Evolutionary conservation across 2,113 vertebrate genomes (phyloP), one percentile per base, ranked within the genome.

Genomic region (Pelusios castaneus): DNA sequence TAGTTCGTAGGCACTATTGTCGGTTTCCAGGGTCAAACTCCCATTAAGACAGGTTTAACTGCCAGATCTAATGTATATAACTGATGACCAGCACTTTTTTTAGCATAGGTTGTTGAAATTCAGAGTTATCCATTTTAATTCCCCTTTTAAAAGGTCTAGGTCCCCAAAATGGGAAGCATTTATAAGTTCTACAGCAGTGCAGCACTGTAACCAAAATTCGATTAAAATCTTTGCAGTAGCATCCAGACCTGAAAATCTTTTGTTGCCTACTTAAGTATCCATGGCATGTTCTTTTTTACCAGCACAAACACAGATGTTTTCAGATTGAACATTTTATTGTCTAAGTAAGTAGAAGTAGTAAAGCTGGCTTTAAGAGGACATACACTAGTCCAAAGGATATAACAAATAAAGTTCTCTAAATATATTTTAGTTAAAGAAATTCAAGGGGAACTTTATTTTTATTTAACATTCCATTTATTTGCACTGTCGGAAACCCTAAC

Each of bases 301-400:
- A n/a, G 14, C 31, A 12, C 60, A 63, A 63, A n/a, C 16, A 52
- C 51, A 52, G 51, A 67, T 19, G 31, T 67, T n/a, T n/a, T n/a
- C 24, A 58, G 25, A 11, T 29, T 29, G 56, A 27, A 58, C 25
- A 29, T 29, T 27, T 58, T 58, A 27, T 24, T 58, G 25, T 58
- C 25, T 25, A 58, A 29, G 21, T 0, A 58, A 29, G 21, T 0
- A 0, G 85, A 41, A 56, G 70, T 80, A 21, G n/a, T n/a, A n/a
- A n/a, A n/a, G 21, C 8, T n/a, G 56, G 49, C 70, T 76, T 43
- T 51, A 31, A 3, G 2, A 6, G 34, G 29, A 27, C 24, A 12
- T 25, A 9, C 10, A 29, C 27, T n/a, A n/a, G 14, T 17, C 34
- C 63, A n/a, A n/a, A 67, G 27, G 27, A 8, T 51, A 51, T 51